Percentiles rank a stretch among this genome's conserved stretches.
Conservation (phyloP, 2,113 vertebrate genomes). For the Stigmatopora nigra region DNA sequence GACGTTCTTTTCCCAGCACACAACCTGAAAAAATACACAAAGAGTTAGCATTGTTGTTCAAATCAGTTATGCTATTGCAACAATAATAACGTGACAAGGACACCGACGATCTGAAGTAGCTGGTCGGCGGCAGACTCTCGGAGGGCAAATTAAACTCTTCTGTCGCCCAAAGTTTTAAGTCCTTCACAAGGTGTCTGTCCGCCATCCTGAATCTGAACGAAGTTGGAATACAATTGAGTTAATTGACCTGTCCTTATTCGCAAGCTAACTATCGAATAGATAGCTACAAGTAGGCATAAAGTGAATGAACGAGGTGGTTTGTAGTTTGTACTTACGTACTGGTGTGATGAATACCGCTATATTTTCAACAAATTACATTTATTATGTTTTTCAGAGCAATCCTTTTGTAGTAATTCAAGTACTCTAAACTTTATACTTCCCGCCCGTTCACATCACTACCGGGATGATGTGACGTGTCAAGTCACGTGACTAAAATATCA, state of each 20-base stretch:
- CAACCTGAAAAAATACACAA: slow-evolving; percentile 46
- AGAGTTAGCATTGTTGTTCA: not conserved
- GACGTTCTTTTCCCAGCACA: slow-evolving; percentile 69
- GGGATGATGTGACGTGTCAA: not conserved
- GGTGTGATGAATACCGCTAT: too few relatives aligned
- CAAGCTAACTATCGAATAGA: not conserved
- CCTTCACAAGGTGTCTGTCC: slow-evolving; percentile 49
- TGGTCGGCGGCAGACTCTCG: slow-evolving; percentile 58
- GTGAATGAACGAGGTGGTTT: too few relatives aligned
- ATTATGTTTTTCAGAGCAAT: too few relatives aligned
- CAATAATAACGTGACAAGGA: not conserved
- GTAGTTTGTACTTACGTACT: not conserved
- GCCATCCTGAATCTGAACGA: slow-evolving; percentile 41
- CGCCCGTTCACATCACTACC: slow-evolving; percentile 36
- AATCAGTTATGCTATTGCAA: not conserved
- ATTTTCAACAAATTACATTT: not conserved
- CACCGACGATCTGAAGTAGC: slow-evolving; percentile 67
- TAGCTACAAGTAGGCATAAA: not conserved
- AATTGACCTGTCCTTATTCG: not conserved
- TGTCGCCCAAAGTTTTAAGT: slow-evolving; percentile 66
- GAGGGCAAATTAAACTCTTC: slow-evolving; percentile 62
- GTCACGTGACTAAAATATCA: not conserved
- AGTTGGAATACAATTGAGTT: slow-evolving; percentile 2
- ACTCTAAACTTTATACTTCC: slow-evolving; percentile 36
- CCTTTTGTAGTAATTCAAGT: not conserved